phyloP scores from a whole-genome alignment of 2,888 invertebrate species.

The Calliopum simillimum region DNA sequence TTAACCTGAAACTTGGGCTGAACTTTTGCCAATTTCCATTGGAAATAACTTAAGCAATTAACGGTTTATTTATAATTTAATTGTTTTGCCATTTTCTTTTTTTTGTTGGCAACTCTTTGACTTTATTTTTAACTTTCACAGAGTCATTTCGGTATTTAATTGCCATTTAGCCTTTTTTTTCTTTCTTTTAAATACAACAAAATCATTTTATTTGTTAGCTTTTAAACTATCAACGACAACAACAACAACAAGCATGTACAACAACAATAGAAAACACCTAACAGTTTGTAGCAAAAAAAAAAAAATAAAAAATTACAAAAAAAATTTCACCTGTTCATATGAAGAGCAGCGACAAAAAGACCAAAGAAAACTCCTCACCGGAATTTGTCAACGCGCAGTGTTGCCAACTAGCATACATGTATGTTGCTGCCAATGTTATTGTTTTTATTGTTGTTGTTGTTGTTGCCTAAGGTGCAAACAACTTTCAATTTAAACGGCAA shows the following conservation, averaged over 20 bases:
- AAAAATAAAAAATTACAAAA: too few species aligned
- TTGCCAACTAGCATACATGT: not conserved
- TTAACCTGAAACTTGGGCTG: too few species aligned
- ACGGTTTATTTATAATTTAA: too few species aligned
- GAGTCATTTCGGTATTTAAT: constrained; percentile 1
- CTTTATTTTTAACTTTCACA: constrained; percentile 5
- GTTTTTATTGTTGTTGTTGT: too few species aligned
- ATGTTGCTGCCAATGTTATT: too few species aligned
- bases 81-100: too few species aligned
- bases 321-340: constrained; percentile 1
- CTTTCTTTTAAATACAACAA: too few species aligned
- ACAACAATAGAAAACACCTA: not conserved
- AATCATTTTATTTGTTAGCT: not conserved
- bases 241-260: constrained; percentile 6
- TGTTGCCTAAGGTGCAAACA: too few species aligned
- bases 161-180: not conserved
- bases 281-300: too few species aligned
- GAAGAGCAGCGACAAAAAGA: too few species aligned
- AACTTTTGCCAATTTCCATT: not conserved
- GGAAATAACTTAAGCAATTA: too few species aligned
- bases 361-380: not conserved
- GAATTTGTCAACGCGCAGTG: constrained; percentile 3
- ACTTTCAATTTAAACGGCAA: too few species aligned
- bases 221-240: not conserved
- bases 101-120: constrained; percentile 1